Evolutionary conservation across 1,140 invertebrate genomes (phyloP), one percentile per base, ranked within the genome.

Genomic region (Drosophila punjabiensis): DNA sequence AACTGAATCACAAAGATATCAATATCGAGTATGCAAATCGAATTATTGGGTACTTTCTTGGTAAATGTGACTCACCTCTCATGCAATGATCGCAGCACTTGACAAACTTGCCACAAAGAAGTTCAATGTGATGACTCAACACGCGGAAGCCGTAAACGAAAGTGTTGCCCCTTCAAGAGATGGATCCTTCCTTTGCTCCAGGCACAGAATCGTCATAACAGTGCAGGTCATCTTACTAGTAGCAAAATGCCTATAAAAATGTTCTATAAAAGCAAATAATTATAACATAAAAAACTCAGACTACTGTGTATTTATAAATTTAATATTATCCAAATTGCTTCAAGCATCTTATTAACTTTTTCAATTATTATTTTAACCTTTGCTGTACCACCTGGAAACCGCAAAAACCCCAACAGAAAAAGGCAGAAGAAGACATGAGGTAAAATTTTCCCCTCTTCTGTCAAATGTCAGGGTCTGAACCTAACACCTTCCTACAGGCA

Each of bases 381-480:
- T 5, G 11, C 39, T 71, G 45, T 70, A 53, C 9, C 20, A 9
- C n/a, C n/a, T 24, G 50, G 3, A 39, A 75, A 41, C 58, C 52
- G 52, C 73, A 65, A 50, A 76, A 76, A 47, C 16, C n/a, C 16
- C 43, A 50, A 52, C 16, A 35, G 73, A n/a, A 28, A 52, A 35
- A n/a, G 13, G 13, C 37, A 20, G 62, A 68, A 56, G 39, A 37
- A 16, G 30, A 68, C 48, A 48, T 45, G 64, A 30, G 35, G 37
- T 32, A 30, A 32, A 32, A 7, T 37, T 70, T 20, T 32, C 45
- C 45, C 37, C 45, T 63, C 28, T 35, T 50, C 52, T 56, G 75
- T 79, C 75, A 79, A 78, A 79, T 70, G 76, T 79, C 76, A 76
- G 67, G 67, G 20, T 64, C 30, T 60, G 32, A n/a, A 20, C 55